These are phyloP conservation scores for Danio jaintianensis DNA, from an alignment of 2,797 vertebrate species.

Conservation along the genomic window DNA sequence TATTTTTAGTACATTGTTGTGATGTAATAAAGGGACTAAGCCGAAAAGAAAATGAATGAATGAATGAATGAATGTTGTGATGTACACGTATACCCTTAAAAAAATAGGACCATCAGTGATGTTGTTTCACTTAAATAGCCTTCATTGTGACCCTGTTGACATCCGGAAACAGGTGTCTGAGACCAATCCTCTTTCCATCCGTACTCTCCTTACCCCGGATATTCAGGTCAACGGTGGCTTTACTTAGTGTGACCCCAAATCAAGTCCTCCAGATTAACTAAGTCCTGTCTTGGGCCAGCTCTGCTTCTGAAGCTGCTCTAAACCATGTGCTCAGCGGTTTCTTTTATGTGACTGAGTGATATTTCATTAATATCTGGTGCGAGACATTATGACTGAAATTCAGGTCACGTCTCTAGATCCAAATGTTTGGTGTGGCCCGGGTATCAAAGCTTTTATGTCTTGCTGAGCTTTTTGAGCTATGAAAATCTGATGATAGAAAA, in stretches of 20 bases:
- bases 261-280: slow-evolving; percentile 24
- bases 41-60: no score
- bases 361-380: not conserved
- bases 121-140: not conserved
- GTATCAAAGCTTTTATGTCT: not conserved
- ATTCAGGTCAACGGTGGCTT: slow-evolving; percentile 46
- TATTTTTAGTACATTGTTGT: no score
- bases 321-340: slow-evolving; percentile 3
- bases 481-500: not conserved
- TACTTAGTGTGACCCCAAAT: slow-evolving; percentile 40
- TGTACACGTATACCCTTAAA: not conserved
- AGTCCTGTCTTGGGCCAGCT: not conserved
- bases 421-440: not conserved
- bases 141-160: not conserved
- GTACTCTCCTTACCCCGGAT: slow-evolving; percentile 26
- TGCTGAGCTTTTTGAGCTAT: not conserved
- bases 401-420: not conserved
- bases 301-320: not conserved
- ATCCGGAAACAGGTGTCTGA: slow-evolving; percentile 6
- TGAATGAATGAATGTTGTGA: no score
- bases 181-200: slow-evolving; percentile 32
- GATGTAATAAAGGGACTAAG: no score
- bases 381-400: not conserved
- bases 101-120: not conserved
- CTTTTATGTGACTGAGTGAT: not conserved